Base-by-base conservation (phyloP, 2,888 invertebrate genomes). In the Sminthurides aquaticus region DNA sequence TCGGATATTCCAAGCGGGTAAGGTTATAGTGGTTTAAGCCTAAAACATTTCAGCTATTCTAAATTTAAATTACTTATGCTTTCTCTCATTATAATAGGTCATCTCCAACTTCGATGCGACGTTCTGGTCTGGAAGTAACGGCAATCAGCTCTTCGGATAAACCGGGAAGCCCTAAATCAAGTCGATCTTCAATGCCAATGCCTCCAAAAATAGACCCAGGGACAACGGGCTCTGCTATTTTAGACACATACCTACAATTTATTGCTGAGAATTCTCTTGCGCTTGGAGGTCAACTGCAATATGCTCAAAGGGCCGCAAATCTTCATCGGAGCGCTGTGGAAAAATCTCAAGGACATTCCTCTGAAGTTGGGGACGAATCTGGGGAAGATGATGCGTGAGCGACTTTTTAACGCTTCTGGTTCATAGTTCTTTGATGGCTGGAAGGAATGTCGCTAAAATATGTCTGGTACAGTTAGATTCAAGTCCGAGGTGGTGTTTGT, bases 211-310 rank as follows among this genome's bases (percentile, higher is more conserved):
- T 62, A 22, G 62, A 62, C 18, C 56, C 66, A 18, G 78, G 80
- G 75, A 83, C 87, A 67, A 84, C 88, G 60, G 85, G 88, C 55
- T 89, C 89, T 2, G 89, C 90, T 1, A 84, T 92, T 64, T 80
- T 92, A 68, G 91, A 92, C 78, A 91, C 91, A 18, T 92, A 92
- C 78, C 83, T 92, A 68, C 91, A 92, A 78, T 87, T 90, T 76
- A 90, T 92, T 76, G 89, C 90, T 1, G 91, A 91, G 78, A 91
- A 89, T 76, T 86, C 88, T 60, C 76, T 77, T 49, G 74, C 75
- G 65, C 56, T 62, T 26, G 57, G 69, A 57, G 60, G 68, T 18
- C 60, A 57, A 20, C 58, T 63, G 24, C 60, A 64, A 5, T 52
- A 60, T 52, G 52, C 49, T 20, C 60, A 56, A 27, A 55, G 60